A percentile compares a stretch with the other conserved stretches of the same genome.
These are phyloP conservation scores for Drosophila nebulosa DNA, from an alignment of 1,140 invertebrate species.

Conservation along the genomic window DNA sequence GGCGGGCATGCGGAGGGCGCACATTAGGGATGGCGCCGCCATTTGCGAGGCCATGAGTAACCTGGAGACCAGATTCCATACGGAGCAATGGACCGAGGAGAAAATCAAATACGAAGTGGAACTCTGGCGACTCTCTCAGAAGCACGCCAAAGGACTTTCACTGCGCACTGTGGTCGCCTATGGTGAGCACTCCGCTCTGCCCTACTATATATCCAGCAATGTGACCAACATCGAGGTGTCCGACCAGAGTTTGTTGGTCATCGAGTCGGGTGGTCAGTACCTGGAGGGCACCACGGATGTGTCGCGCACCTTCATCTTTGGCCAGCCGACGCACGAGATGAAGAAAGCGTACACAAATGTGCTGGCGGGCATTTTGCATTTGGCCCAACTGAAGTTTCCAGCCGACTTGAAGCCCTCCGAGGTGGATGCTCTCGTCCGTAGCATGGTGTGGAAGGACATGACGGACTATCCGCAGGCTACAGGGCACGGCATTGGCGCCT, in stretches of 20 bases:
- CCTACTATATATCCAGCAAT: conserved; percentile 92
- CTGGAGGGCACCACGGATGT: conserved; percentile 96
- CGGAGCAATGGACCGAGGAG: conserved; percentile 86
- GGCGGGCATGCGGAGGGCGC: conserved; percentile 92
- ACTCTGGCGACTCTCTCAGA: conserved; percentile 86
- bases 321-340: conserved; percentile 88
- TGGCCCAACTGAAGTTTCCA: conserved; percentile 87
- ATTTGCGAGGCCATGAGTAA: conserved; percentile 95
- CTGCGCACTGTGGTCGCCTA: conserved; percentile 95
- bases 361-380: conserved; percentile 91
- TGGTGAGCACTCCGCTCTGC: conserved; percentile 93
- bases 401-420: conserved; percentile 85
- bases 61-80: conserved; percentile 85
- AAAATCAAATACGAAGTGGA: conserved; percentile 86
- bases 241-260: conserved; percentile 85
- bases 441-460: conserved; percentile 90
- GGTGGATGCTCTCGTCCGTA: conserved; percentile 88
- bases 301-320: conserved; percentile 94
- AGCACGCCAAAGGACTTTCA: conserved; percentile 86
- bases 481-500: conserved; percentile 94
- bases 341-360: conserved; percentile 93
- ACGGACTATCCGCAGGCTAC: conserved; percentile 93
- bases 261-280: conserved; percentile 89
- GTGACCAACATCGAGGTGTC: conserved; percentile 88
- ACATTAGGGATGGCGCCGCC: conserved; percentile 92